Percentiles rank a stretch among this genome's conserved stretches.
Conservation (phyloP, 2,797 vertebrate genomes). For the Urocyon cinereoargenteus region DNA sequence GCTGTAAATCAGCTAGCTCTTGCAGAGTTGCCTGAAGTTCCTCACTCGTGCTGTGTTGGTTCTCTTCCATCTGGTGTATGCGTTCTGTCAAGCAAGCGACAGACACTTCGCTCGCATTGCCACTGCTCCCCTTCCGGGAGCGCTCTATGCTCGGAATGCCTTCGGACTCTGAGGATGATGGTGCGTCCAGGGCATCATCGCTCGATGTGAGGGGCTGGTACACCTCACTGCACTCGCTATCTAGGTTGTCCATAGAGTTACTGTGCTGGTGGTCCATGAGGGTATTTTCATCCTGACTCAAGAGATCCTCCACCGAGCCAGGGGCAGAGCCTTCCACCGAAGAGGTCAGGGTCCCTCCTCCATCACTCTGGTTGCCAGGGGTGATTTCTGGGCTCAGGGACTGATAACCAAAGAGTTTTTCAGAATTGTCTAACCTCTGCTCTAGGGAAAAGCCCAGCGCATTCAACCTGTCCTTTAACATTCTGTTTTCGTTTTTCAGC, state of each 20-base stretch:
- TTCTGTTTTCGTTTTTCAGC: slow-evolving; percentile 97
- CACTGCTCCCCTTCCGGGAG: slow-evolving; percentile 94
- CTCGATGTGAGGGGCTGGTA: slow-evolving; percentile 98
- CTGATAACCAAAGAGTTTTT: slow-evolving; percentile 93
- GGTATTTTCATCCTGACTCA: slow-evolving; percentile 91
- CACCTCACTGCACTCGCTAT: slow-evolving; percentile 97
- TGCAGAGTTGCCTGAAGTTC: slow-evolving; percentile 98
- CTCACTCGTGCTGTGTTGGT: slow-evolving; percentile 97
- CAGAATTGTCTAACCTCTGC: slow-evolving; percentile 94
- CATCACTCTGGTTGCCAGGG: slow-evolving; percentile 90
- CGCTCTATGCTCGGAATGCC: slow-evolving; percentile 92
- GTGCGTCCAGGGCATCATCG: slow-evolving; percentile 96
- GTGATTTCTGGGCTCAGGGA: slow-evolving; percentile 93
- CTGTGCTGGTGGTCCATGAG: slow-evolving; percentile 94
- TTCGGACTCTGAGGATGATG: slow-evolving; percentile 94
- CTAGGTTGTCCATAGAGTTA: slow-evolving; percentile 96
- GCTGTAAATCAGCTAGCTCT: slow-evolving; percentile 97
- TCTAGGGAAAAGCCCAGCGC: slow-evolving; percentile 97
- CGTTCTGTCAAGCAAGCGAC: slow-evolving; percentile 97
- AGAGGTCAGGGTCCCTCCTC: slow-evolving; percentile 93
- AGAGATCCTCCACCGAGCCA: slow-evolving; percentile 95
- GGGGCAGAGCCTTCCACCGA: slow-evolving; percentile 96
- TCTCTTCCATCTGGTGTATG: slow-evolving; percentile 99
- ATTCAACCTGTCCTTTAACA: slow-evolving; percentile 97
- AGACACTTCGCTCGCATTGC: slow-evolving; percentile 93